Evolutionary conservation across 2,797 vertebrate genomes (phyloP).

Genomic region (Schizopygopsis malacanthus): DNA sequence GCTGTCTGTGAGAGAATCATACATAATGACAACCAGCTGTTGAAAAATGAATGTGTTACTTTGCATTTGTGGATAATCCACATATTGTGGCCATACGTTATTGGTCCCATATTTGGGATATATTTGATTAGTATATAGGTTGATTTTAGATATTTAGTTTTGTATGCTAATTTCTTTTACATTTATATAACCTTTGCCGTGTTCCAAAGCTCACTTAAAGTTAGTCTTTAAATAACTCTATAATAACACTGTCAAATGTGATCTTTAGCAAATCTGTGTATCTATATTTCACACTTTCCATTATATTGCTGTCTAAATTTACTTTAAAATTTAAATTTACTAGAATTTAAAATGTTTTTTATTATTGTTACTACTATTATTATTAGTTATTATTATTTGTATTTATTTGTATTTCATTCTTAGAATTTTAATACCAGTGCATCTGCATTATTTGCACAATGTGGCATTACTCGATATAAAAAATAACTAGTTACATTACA

Average conservation of each 20-base stretch:
- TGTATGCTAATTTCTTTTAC: not conserved
- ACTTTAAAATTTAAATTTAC: no score
- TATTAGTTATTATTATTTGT: not conserved
- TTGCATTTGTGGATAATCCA: not conserved
- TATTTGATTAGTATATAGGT: not conserved
- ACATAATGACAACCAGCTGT: conserved; percentile 12
- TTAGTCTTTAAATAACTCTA: not conserved
- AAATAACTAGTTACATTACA: not conserved
- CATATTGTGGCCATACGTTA: not conserved
- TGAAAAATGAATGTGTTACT: conserved; percentile 11
- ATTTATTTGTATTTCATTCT: not conserved
- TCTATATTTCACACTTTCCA: not conserved
- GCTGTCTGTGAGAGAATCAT: conserved; percentile 10
- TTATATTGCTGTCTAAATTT: not conserved
- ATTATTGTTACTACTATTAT: not conserved
- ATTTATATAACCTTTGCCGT: not conserved
- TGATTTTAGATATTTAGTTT: not conserved
- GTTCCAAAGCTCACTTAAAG: not conserved
- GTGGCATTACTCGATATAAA: not conserved
- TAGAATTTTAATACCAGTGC: not conserved
- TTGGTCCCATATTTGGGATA: no score
- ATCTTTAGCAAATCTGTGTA: not conserved
- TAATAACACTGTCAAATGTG: not conserved
- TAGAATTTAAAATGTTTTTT: not conserved
- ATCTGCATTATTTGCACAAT: not conserved